These are phyloP conservation scores for Arnoldichthys spilopterus DNA, from an alignment of 2,797 vertebrate genomes.

Conservation along the genomic window DNA sequence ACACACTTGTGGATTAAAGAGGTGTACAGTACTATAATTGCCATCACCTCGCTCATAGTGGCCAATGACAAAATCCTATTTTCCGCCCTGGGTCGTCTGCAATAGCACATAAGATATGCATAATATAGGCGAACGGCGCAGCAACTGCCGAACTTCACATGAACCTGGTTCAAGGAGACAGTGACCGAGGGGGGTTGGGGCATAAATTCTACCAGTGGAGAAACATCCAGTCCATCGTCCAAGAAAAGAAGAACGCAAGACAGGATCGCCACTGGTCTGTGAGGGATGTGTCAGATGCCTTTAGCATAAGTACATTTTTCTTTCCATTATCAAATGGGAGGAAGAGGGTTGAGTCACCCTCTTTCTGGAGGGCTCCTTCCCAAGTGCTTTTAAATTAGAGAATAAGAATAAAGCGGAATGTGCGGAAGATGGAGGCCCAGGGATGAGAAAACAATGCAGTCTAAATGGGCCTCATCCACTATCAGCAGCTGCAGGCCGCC, in stretches of 20 bases:
- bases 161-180: neutral
- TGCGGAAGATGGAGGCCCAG: slow-evolving; percentile 28
- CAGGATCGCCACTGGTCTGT: slow-evolving; percentile 10
- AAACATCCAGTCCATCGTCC: slow-evolving; percentile 9
- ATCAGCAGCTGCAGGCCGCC: slow-evolving; percentile 48
- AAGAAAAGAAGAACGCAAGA: neutral
- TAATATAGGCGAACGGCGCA: neutral
- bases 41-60: neutral
- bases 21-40: neutral
- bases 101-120: neutral
- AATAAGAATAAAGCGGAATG: slow-evolving; percentile 43
- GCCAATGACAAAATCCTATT: neutral
- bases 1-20: slow-evolving; percentile 46
- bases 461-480: slow-evolving; percentile 57
- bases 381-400: slow-evolving; percentile 19
- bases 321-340: slow-evolving; percentile 19
- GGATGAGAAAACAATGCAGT: slow-evolving; percentile 48
- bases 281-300: slow-evolving; percentile 30
- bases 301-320: slow-evolving; percentile 34
- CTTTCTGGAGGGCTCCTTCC: neutral
- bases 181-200: neutral
- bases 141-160: neutral
- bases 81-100: neutral
- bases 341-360: slow-evolving; percentile 13
- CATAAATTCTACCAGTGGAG: slow-evolving; percentile 24